Percentiles rank a stretch among this genome's conserved stretches.
Evolutionary conservation across 2,113 vertebrate genomes (phyloP).

Genomic region (Egretta garzetta): DNA sequence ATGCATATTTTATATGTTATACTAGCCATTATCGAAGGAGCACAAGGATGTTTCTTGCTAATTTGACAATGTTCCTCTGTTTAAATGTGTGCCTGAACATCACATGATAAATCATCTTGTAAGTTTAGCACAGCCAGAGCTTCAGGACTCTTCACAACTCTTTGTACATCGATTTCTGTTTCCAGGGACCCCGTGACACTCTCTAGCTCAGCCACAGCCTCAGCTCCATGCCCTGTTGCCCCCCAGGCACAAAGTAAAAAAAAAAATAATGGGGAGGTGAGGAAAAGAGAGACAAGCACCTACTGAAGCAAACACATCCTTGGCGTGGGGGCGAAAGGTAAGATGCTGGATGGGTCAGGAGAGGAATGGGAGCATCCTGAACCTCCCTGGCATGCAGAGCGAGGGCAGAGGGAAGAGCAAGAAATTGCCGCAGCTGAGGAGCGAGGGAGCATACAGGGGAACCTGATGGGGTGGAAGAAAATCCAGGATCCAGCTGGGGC

Average conservation of each 20-base stretch:
- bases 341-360: background rate
- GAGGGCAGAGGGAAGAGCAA: background rate
- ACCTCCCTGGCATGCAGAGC: background rate
- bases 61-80: background rate
- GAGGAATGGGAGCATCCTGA: background rate
- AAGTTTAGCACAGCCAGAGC: background rate
- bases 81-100: background rate
- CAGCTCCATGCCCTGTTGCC: background rate
- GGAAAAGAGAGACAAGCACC: background rate
- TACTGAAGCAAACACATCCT: background rate
- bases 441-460: rapidly evolving
- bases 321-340: background rate
- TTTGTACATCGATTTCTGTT: background rate
- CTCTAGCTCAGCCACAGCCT: background rate
- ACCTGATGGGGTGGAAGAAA: background rate
- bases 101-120: background rate
- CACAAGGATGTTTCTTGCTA: background rate
- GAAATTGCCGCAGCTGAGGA: background rate
- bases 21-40: background rate
- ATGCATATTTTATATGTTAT: background rate
- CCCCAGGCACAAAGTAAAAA: background rate
- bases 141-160: background rate
- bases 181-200: background rate
- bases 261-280: background rate
- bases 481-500: background rate